Evolutionary conservation across 2,888 invertebrate species (phyloP), one percentile per base, ranked within the genome.

Genomic region (Scotopteryx bipunctaria): DNA sequence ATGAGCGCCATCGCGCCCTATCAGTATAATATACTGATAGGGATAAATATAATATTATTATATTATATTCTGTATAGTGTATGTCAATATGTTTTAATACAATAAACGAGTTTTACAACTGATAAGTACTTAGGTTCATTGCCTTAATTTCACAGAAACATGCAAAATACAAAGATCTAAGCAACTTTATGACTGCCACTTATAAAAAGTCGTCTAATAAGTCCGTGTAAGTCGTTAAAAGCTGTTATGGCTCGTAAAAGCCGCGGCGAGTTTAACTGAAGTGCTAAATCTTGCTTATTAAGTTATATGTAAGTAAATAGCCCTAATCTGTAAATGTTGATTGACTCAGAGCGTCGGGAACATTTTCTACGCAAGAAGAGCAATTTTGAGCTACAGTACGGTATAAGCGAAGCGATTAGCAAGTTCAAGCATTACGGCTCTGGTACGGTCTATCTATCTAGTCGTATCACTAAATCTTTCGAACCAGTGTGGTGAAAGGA

Each of bases 291-390:
- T 68, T 59, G 67, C 69, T 71, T 75, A 78, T 78, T 78, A 77
- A 79, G 76, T 71, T 74, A 77, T 76, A 70, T 72, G 64, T 71
- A 73, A 71, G 71, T 71, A 77, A 77, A 78, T 75, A 70, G 60
- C 67, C 59, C 47, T 69, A 67, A 71, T 67, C 61, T 51, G 25
- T 60, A 55, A 62, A 47, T 59, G 61, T 57, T 67, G 64, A 74
- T 67, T 73, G 69, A 71, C 66, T 69, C 57, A 5, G 67, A 62
- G 57, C 56, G 57, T 64, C 50, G 55, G 51, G 54, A 56, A 66
- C 63, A 72, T 72, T 69, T 71, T 64, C 64, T 68, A 54, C 49
- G 57, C 57, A 53, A 58, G 65, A 67, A 60, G 58, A 63, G 51
- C 64, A 66, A 65, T 67, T 66, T n/a, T 65, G 29, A 13, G 27